Evolutionary conservation across 2,797 vertebrate genomes (phyloP).

Genomic region (Macrochelys suwanniensis): DNA sequence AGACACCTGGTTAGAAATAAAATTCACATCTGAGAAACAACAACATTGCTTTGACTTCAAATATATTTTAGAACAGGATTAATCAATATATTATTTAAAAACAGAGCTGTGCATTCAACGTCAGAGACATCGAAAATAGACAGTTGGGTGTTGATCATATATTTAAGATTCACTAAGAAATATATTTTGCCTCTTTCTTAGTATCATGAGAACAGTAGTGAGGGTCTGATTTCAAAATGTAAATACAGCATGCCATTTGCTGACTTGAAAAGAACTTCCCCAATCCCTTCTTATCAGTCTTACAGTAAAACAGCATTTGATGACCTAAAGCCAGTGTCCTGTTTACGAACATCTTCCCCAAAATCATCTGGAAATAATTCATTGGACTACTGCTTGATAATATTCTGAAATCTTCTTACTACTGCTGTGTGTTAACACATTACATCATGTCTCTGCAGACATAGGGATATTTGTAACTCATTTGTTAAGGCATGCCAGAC

Average conservation of each 20-base stretch:
- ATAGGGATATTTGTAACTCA: background rate
- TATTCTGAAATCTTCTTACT: slow-evolving; percentile 15
- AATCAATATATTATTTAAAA: background rate
- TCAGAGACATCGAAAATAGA: background rate
- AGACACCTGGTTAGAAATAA: background rate
- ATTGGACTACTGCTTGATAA: background rate
- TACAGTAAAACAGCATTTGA: background rate
- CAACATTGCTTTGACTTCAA: background rate
- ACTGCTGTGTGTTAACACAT: background rate
- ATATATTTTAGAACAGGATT: background rate
- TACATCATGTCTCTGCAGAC: background rate
- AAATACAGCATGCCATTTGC: background rate
- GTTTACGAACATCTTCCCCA: background rate
- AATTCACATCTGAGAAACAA: background rate
- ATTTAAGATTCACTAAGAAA: background rate
- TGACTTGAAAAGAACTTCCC: background rate
- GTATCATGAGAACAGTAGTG: background rate
- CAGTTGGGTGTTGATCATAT: accelerated
- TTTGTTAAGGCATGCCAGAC: background rate
- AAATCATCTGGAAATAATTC: background rate
- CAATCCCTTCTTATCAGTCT: background rate
- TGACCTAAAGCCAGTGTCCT: background rate
- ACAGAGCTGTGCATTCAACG: background rate
- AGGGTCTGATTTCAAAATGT: background rate
- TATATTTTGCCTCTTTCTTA: background rate